phyloP scores from a whole-genome alignment of 2,888 invertebrate genomes.

The Nephrotoma guestfalica region DNA sequence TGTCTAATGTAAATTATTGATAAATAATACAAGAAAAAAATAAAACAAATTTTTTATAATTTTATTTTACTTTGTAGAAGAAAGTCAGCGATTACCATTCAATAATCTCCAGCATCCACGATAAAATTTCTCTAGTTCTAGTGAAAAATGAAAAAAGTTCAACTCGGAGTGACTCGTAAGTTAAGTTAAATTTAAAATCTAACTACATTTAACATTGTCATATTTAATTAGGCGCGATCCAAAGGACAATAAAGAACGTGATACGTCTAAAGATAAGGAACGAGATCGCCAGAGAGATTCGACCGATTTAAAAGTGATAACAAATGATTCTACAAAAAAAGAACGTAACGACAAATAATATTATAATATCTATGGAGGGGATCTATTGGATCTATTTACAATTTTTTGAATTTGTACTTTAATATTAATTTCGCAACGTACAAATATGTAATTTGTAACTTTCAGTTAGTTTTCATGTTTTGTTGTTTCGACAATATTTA shows the following conservation, averaged over 20 bases:
- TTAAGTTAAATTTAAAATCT: neutral
- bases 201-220: neutral
- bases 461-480: neutral
- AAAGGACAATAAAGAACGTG: slow-evolving; percentile 9
- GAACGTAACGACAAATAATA: neutral
- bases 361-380: neutral
- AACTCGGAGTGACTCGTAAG: slow-evolving; percentile 15
- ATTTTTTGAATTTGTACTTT: neutral
- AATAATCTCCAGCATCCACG: slow-evolving; percentile 20
- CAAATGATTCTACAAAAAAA: neutral
- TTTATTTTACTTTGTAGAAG: slow-evolving; percentile 16
- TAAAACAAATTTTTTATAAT: neutral
- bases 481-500: neutral
- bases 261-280: slow-evolving; percentile 7
- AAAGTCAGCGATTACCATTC: slow-evolving; percentile 22
- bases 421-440: neutral
- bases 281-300: slow-evolving; percentile 10
- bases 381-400: neutral
- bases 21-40: slow-evolving; percentile 9
- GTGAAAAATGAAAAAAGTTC: slow-evolving; percentile 17
- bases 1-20: slow-evolving; percentile 35
- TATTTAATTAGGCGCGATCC: neutral
- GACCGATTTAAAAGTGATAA: neutral
- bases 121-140: slow-evolving; percentile 21
- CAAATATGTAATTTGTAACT: neutral